A percentile compares a stretch with the other conserved stretches of the same genome.
phyloP scores from a whole-genome alignment of 64 coral and sea anemone genomes.

The Stichodactyla mertensii region DNA sequence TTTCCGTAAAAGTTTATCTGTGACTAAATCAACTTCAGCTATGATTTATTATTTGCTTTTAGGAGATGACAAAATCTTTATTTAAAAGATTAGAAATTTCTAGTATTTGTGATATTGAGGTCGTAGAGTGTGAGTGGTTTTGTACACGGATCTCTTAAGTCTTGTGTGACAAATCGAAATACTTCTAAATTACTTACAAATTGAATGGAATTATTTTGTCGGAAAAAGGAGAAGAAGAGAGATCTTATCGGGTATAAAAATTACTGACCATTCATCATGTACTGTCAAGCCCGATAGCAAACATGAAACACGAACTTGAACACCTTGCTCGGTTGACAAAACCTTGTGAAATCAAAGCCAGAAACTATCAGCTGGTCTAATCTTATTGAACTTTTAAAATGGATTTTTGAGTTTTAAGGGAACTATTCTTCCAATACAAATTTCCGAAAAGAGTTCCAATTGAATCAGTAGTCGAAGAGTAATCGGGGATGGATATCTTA shows the following conservation, averaged over 20 bases:
- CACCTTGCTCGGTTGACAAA: conserved; percentile 4
- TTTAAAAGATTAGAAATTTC: conserved; percentile 11
- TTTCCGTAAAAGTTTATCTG: conserved; percentile 2
- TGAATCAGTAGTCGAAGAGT: background rate
- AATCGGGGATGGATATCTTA: background rate
- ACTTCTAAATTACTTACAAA: conserved; percentile 28
- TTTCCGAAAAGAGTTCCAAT: background rate
- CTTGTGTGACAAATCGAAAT: conserved; percentile 14
- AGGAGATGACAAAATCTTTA: conserved; percentile 3
- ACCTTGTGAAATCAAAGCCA: background rate
- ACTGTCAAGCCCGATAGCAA: conserved; percentile 1
- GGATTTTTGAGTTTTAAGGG: background rate
- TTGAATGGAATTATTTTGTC: conserved; percentile 25
- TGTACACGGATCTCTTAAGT: conserved; percentile 17
- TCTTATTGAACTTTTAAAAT: conserved; percentile 6
- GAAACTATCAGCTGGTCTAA: background rate
- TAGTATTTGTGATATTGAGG: conserved; percentile 18
- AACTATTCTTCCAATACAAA: background rate
- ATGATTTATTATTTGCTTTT: conserved; percentile 16
- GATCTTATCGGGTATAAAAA: conserved; percentile 15
- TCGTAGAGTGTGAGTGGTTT: conserved; percentile 1
- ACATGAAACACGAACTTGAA: background rate
- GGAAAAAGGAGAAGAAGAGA: conserved; percentile 16
- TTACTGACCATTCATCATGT: conserved; percentile 8
- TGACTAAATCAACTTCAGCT: background rate